Conservation (phyloP, 2,113 vertebrate genomes). For the Hyperopisus bebe region DNA sequence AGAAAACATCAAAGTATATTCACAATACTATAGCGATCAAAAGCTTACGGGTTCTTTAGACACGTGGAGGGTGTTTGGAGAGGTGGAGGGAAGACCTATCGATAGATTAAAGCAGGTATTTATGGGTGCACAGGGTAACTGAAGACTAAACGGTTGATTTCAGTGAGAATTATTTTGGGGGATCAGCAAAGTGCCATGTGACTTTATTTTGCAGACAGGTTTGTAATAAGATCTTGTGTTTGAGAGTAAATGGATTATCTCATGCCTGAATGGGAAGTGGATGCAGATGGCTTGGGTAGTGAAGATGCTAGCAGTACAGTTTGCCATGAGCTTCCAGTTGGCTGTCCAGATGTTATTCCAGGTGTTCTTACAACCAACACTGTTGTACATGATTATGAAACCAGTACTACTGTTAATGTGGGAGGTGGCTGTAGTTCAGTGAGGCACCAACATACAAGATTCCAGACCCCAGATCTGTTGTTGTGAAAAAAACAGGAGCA, state of each 20-base stretch:
- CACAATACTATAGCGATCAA: neutral
- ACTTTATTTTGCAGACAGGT: neutral
- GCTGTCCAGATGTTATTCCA: neutral
- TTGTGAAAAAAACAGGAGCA: neutral
- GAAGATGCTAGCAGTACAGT: neutral
- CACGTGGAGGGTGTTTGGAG: neutral
- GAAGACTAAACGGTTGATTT: neutral
- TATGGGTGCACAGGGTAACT: neutral
- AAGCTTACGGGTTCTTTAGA: neutral
- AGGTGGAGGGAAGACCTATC: neutral
- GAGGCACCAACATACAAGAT: neutral
- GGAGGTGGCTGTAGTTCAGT: neutral
- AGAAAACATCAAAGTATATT: neutral
- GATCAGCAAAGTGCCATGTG: neutral
- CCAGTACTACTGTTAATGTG: neutral
- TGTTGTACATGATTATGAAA: neutral
- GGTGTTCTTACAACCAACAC: neutral
- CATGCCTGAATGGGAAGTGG: constrained; percentile 1
- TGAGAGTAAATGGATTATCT: neutral
- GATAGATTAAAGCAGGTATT: neutral
- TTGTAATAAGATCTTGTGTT: neutral
- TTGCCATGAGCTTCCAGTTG: neutral
- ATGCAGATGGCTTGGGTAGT: neutral
- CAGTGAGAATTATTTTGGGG: neutral
- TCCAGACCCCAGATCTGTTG: neutral